Conservation (phyloP, 2,113 vertebrate genomes). For the Nanorana parkeri region DNA sequence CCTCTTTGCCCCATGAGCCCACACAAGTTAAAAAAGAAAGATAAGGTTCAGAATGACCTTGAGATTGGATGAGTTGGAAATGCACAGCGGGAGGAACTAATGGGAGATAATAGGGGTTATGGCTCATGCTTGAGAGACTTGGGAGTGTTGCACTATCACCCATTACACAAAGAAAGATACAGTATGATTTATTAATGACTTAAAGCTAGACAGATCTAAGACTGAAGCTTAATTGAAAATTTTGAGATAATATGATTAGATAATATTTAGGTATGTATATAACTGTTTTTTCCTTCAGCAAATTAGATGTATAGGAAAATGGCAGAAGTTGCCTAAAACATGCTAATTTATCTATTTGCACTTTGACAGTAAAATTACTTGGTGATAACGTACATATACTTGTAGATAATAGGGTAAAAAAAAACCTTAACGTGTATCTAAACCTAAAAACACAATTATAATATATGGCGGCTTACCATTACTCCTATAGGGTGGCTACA, state of each 20-base stretch:
- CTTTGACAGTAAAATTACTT: not conserved
- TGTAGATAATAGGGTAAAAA: constrained; percentile 8
- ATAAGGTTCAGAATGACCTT: constrained; percentile 43
- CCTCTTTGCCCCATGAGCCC: constrained; percentile 35
- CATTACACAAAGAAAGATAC: not conserved
- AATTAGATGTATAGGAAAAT: not conserved
- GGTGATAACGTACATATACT: not conserved
- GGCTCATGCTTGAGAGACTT: constrained; percentile 21
- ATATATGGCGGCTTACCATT: no score
- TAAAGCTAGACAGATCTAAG: constrained; percentile 1
- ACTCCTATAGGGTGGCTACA: no score
- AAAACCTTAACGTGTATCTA: not conserved
- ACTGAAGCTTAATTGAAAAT: not conserved
- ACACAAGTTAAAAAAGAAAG: constrained; percentile 8
- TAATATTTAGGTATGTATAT: not conserved
- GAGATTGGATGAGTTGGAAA: constrained; percentile 29
- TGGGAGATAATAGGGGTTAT: constrained; percentile 31
- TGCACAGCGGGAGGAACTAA: not conserved
- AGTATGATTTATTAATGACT: constrained; percentile 31
- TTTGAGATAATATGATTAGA: not conserved
- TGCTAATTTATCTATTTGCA: constrained; percentile 3
- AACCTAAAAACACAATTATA: no score
- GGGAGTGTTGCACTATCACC: not conserved
- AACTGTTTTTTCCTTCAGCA: not conserved
- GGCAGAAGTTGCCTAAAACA: not conserved